phyloP scores from a whole-genome alignment of 2,113 vertebrate genomes.

The Cyanistes caeruleus region DNA sequence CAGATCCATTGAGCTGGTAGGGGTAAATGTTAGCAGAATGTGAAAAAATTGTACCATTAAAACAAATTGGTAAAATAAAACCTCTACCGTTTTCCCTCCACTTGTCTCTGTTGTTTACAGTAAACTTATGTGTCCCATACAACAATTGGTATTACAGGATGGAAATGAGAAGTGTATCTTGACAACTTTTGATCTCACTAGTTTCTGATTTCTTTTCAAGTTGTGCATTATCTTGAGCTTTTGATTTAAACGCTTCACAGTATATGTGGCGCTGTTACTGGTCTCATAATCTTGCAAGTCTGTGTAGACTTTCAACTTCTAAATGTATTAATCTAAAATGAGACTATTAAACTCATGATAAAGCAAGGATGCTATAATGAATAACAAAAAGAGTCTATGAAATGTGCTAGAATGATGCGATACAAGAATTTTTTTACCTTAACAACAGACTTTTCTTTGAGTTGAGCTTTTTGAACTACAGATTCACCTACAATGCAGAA shows the following conservation, averaged over 20 bases:
- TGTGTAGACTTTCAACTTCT: background rate
- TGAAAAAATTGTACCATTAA: background rate
- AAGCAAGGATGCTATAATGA: background rate
- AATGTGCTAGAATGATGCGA: background rate
- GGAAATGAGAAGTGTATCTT: background rate
- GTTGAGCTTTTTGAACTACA: background rate
- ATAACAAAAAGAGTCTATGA: background rate
- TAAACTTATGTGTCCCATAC: background rate
- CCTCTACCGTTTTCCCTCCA: fast-evolving
- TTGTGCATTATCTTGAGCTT: background rate
- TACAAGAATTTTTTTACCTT: background rate
- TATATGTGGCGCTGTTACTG: background rate
- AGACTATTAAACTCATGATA: background rate
- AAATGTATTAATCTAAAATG: background rate
- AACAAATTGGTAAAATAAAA: background rate
- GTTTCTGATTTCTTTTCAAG: slow-evolving; percentile 16
- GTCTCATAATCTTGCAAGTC: background rate
- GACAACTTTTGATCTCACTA: background rate
- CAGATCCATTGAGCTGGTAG: background rate
- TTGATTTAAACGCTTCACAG: background rate
- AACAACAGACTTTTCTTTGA: background rate
- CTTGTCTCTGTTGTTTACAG: background rate
- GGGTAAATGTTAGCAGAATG: background rate
- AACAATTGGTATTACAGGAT: background rate
- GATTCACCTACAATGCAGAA: background rate